Conservation (phyloP, 1,140 invertebrate genomes). For the Dolichoris vasculosae region DNA sequence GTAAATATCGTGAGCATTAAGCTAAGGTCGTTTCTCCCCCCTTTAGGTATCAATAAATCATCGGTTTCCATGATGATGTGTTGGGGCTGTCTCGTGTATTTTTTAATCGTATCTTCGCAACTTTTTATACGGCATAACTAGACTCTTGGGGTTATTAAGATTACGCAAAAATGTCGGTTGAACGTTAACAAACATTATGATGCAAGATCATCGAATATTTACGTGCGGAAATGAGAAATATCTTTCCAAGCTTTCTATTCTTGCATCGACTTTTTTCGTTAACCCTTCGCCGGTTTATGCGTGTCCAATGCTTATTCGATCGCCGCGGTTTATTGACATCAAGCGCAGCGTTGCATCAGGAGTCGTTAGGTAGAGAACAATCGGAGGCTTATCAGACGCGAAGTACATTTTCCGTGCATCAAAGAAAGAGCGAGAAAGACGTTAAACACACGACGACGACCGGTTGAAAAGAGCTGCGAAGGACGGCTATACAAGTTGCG, state of each 20-base stretch:
- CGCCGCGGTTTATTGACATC: constrained; percentile 46
- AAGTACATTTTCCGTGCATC: background rate
- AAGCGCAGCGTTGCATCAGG: constrained; percentile 56
- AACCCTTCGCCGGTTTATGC: background rate
- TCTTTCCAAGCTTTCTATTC: background rate
- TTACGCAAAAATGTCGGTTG: background rate
- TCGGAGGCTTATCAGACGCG: constrained; percentile 52
- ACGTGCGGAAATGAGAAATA: background rate
- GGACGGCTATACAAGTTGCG: background rate
- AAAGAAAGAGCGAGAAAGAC: background rate
- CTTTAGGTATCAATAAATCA: background rate
- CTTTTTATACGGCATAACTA: background rate
- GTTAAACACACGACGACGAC: background rate
- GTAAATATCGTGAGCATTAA: too few species aligned
- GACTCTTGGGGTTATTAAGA: background rate
- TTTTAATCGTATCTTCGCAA: background rate
- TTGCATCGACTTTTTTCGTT: background rate
- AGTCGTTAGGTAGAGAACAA: constrained; percentile 61
- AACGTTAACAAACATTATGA: constrained; percentile 3
- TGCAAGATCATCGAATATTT: constrained; percentile 12
- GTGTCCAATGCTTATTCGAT: background rate
- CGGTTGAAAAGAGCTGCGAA: constrained; percentile 5
- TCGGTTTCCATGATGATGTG: background rate
- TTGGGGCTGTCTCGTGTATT: background rate
- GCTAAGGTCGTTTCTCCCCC: too few species aligned